These are phyloP conservation scores for Drosophila willistoni DNA, from an alignment of 1,140 invertebrate species.

Conservation along the genomic window DNA sequence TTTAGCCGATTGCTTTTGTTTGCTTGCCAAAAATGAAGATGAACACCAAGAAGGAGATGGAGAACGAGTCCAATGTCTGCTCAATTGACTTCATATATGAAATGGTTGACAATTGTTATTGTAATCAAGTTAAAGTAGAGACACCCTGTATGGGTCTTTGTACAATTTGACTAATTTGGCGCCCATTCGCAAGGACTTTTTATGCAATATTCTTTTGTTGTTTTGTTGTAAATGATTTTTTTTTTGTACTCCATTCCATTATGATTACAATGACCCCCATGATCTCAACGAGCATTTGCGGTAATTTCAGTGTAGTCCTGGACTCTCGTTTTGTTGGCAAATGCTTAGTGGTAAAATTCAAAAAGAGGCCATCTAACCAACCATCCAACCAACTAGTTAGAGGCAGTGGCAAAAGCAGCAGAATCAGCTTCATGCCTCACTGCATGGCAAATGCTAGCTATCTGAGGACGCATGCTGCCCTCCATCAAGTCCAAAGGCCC, in stretches of 20 bases:
- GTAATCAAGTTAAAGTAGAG: slow-evolving; percentile 5
- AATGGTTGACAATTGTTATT: slow-evolving; percentile 22
- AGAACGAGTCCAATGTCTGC: background rate
- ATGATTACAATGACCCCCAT: slow-evolving; percentile 78
- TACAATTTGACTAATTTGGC: slow-evolving; percentile 64
- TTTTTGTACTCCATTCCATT: slow-evolving; percentile 42
- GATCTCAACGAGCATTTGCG: slow-evolving; percentile 59
- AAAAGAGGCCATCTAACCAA: slow-evolving; percentile 19
- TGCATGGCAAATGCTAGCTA: slow-evolving; percentile 40
- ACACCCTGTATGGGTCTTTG: slow-evolving; percentile 50
- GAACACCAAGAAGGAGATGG: slow-evolving; percentile 2
- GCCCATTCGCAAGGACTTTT: slow-evolving; percentile 39
- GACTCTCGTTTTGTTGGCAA: slow-evolving; percentile 57
- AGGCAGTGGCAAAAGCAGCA: slow-evolving; percentile 1
- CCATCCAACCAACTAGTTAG: slow-evolving; percentile 8
- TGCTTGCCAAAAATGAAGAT: slow-evolving; percentile 48
- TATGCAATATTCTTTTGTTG: slow-evolving; percentile 19
- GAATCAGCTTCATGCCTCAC: slow-evolving; percentile 23
- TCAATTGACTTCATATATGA: slow-evolving; percentile 24
- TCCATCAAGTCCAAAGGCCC: slow-evolving; percentile 26
- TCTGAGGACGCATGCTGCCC: slow-evolving; percentile 35
- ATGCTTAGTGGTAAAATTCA: slow-evolving; percentile 69
- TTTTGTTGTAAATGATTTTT: slow-evolving; percentile 36
- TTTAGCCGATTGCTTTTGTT: slow-evolving; percentile 57
- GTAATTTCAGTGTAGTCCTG: background rate